phyloP scores from a whole-genome alignment of 2,113 vertebrate species.

The Garra rufa region DNA sequence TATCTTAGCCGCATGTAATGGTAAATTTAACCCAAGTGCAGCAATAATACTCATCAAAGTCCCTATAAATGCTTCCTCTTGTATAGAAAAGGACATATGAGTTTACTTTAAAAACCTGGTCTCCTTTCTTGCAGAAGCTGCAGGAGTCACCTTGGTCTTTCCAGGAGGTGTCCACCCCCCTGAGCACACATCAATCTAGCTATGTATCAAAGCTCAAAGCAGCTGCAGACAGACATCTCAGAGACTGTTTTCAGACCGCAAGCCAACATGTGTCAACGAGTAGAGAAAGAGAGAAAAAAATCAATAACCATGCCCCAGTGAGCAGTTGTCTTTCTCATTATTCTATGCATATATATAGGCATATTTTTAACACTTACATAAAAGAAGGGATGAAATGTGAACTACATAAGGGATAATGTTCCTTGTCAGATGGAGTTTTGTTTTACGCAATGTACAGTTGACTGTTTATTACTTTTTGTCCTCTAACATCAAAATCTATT shows the following conservation, averaged over 20 bases:
- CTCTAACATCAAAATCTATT: neutral
- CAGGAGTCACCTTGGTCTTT: slow-evolving; percentile 60
- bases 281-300: neutral
- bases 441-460: neutral
- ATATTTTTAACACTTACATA: neutral
- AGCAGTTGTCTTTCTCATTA: neutral
- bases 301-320: neutral
- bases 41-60: neutral
- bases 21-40: neutral
- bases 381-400: neutral
- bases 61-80: neutral
- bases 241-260: slow-evolving; percentile 5
- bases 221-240: slow-evolving; percentile 17
- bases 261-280: slow-evolving; percentile 16
- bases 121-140: slow-evolving; percentile 6
- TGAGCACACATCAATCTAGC: slow-evolving; percentile 2
- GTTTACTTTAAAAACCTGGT: neutral
- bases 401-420: neutral
- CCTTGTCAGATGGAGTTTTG: neutral
- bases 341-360: neutral
- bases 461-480: neutral
- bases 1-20: neutral
- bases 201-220: slow-evolving; percentile 28
- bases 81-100: neutral
- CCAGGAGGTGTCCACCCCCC: neutral